Evolutionary conservation across 2,797 vertebrate genomes (phyloP), one percentile per base, ranked within the genome.

Genomic region (Tapera naevia): DNA sequence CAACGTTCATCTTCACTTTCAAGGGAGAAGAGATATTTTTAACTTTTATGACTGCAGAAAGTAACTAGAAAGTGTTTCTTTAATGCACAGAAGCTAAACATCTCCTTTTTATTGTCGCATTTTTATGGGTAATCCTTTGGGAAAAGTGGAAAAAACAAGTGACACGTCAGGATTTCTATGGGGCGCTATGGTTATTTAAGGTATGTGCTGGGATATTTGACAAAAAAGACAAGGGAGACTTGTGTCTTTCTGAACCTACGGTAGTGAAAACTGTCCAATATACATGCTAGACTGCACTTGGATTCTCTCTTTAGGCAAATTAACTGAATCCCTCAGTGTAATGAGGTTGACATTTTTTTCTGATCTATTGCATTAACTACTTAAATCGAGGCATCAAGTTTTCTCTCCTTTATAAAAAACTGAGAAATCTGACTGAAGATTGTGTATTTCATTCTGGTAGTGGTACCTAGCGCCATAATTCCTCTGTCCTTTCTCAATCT

Each of bases 1-100:
- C 35, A 66, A 76, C 46, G 70, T 94, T 94, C 28, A 81, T 84
- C 73, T 85, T 84, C 30, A 78, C 21, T 94, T 86, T 72, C 73
- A 92, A 89, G 46, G 33, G 32, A 73, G 30, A 82, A 65, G 24
- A 60, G 18, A 15, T 33, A 71, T 8, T 83, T 78, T 33, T 80
- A 56, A 72, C 53, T 76, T 13, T 76, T 66, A 46, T 60, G n/a
- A 35, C 17, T 83, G 45, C 28, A 67, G 41, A 83, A 43, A 72
- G 75, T 51, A 86, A 74, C 14, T 78, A 64, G 35, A 83, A 90
- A 53, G 23, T 10, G 15, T 80, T 85, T 79, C 28, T 88, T 62
- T 78, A 66, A 71, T 74, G 35, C 15, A 64, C 35, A 71, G 23
- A 79, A 73, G 12, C 12, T 46, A 80, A 89, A 33, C 3, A 45